phyloP scores from a whole-genome alignment of 2,113 vertebrate genomes.

The Girardinichthys multiradiatus region DNA sequence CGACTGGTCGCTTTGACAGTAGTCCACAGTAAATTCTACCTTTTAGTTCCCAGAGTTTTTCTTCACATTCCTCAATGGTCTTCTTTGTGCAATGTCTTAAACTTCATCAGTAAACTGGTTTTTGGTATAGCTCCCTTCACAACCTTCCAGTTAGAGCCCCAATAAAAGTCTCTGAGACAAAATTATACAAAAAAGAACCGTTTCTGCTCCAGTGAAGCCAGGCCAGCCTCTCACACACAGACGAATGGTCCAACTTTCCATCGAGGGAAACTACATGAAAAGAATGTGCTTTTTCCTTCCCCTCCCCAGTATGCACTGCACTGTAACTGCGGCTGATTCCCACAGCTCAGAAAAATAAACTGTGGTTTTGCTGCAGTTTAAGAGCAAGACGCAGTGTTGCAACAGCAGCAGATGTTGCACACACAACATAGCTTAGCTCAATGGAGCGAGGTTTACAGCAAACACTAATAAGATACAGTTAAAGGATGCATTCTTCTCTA shows the following conservation, averaged over 20 bases:
- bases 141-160: not conserved
- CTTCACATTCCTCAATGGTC: not conserved
- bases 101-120: constrained; percentile 2
- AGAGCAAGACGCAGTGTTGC: not conserved
- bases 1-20: too few relatives aligned
- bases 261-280: constrained; percentile 42
- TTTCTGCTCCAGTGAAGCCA: constrained; percentile 32
- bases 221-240: constrained; percentile 45
- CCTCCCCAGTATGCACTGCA: constrained; percentile 46
- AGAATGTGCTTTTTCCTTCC: constrained; percentile 49
- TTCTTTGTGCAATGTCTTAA: not conserved
- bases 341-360: constrained; percentile 36
- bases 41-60: not conserved
- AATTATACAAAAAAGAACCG: not conserved
- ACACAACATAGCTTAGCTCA: not conserved
- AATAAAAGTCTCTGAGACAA: constrained; percentile 8
- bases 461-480: constrained; percentile 4
- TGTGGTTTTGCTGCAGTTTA: constrained; percentile 24
- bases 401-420: constrained; percentile 25
- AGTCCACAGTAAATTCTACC: not conserved
- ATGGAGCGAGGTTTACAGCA: not conserved
- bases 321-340: constrained; percentile 25
- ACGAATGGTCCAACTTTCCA: constrained; percentile 57
- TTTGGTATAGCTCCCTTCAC: not conserved
- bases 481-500: constrained; percentile 2